Base-by-base conservation (phyloP, 2,113 vertebrate genomes). In the Chionomys nivalis region DNA sequence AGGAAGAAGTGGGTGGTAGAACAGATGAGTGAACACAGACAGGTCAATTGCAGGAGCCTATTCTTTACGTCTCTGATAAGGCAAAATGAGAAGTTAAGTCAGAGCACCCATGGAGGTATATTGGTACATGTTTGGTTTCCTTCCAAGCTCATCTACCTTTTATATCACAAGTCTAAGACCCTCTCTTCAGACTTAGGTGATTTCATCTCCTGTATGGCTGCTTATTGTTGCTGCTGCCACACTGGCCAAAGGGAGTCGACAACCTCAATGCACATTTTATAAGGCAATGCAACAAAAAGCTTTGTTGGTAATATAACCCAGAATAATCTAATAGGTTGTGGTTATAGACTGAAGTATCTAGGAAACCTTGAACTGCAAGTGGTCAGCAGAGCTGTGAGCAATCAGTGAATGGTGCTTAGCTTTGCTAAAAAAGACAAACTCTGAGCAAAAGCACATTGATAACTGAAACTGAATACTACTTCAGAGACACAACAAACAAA, bases 361-460 rank as follows among this genome's bases (percentile, higher is more conserved):
- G 97, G 97, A 98, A 98, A 97, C 89, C 8, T 96, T 97, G 98
- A 98, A 97, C 98, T 97, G 58, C 97, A 98, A 98, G 49, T 95
- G 98, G 97, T 97, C 96, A 96, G 92, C 90, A 97, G 94, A 97
- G 89, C 94, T 94, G 90, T 97, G 96, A 98, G 85, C 98, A 98
- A 98, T 97, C 98, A 97, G 97, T 96, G 28, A 97, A 97, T 96
- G 36, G 95, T 63, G 55, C 93, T 98, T 98, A 91, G n/a, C 63
- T 93, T 98, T 97, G 86, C 93, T 93, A 98, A 98, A 91, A 96
- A 98, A 97, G 90, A 97, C 90, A 75, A 96, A 93, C 87, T 96
- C 87, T 81, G 95, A 97, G 88, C 81, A 85, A 96, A 98, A 90
- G 75, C 16, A 0, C 79, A 96, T 89, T 81, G 94, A 96, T 97